phyloP scores from a whole-genome alignment of 1,140 invertebrate species.

The Asobara japonica region DNA sequence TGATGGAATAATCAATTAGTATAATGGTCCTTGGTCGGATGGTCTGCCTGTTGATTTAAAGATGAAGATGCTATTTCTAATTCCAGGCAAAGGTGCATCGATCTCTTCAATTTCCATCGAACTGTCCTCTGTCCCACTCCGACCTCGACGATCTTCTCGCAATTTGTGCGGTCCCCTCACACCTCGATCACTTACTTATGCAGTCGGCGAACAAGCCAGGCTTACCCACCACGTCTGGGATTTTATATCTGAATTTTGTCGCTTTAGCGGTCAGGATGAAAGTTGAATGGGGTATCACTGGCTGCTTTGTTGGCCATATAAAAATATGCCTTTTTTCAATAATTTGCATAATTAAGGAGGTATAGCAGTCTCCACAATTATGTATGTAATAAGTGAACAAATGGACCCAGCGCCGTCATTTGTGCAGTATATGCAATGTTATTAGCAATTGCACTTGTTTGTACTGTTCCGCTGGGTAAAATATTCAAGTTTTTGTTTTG shows the following conservation, averaged over 20 bases:
- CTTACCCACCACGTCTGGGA: neutral
- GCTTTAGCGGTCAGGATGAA: neutral
- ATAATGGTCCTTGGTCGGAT: neutral
- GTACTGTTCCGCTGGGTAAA: too few relatives aligned
- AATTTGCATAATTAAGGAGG: too few relatives aligned
- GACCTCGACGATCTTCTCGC: neutral
- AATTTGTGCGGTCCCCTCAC: constrained; percentile 8
- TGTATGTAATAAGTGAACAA: too few relatives aligned
- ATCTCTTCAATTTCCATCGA: neutral
- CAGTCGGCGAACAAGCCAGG: neutral
- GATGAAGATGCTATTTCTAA: neutral
- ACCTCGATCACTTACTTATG: neutral
- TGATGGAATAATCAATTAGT: neutral
- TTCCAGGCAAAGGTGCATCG: neutral
- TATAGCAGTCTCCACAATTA: too few relatives aligned
- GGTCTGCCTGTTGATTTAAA: neutral
- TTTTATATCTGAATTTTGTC: neutral
- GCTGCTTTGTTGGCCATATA: neutral
- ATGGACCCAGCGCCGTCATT: too few relatives aligned
- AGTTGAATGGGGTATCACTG: neutral
- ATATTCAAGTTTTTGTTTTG: too few relatives aligned
- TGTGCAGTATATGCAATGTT: too few relatives aligned
- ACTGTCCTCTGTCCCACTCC: neutral
- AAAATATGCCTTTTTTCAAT: too few relatives aligned
- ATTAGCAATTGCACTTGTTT: too few relatives aligned